Evolutionary conservation across 2,888 invertebrate species (phyloP), one percentile per base, ranked within the genome.

Genomic region (Endotricha flammealis): DNA sequence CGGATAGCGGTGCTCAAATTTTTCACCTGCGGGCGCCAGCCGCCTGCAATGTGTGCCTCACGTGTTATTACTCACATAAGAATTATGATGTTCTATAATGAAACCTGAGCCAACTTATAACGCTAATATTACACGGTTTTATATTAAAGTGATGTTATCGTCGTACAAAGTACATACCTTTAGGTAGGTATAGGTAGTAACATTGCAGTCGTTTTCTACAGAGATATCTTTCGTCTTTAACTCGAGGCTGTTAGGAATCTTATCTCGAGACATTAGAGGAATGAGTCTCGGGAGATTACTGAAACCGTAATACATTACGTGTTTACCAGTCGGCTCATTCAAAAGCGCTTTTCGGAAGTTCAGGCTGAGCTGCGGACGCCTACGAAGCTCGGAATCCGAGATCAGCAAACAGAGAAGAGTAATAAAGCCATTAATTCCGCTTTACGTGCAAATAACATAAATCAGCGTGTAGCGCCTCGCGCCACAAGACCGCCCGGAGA

Each of bases 401-500:
- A 79, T 78, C 70, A 75, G 65, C 73, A 83, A 79, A 82, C 78
- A 80, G 73, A 69, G 77, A 75, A 78, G 78, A 76, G 77, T 83
- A 81, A 80, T 81, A 82, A 81, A 79, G 79, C 76, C 81, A 83
- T 85, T 85, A 85, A 85, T 85, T 85, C 78, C 76, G 78, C 78
- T 82, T 80, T 79, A 79, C 76, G 78, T 79, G 80, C 78, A 83
- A 85, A 82, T 78, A 82, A 79, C 82, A 83, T 85, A 85, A 85
- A 86, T 86, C 83, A 85, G 80, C 72, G 64, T 75, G 74, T 68
- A 75, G 66, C 72, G 70, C 67, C 66, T 67, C 71, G 71, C 68
- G 70, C 77, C 81, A 64, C 81, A 79, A 77, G 74, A 74, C 66
- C 70, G 73, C 69, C 62, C 61, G 42, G 63, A 68, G 67, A 66